Conservation (phyloP, 2,797 vertebrate genomes). For the Notoglanidium macrostoma region DNA sequence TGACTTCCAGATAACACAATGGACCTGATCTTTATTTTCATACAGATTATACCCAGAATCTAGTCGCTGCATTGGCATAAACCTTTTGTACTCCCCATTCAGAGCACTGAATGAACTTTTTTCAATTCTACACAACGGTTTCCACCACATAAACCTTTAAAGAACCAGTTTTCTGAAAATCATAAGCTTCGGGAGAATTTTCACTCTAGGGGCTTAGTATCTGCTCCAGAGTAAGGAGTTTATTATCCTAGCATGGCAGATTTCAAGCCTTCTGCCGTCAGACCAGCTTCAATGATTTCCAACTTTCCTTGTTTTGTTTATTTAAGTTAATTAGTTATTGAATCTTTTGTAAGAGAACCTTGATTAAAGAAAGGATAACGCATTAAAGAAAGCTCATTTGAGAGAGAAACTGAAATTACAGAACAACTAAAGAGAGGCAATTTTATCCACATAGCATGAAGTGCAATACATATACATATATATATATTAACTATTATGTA, state of each 20-base stretch:
- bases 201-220: neutral
- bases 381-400: neutral
- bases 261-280: neutral
- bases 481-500: neutral
- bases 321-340: neutral
- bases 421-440: neutral
- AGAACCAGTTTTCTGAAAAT: neutral
- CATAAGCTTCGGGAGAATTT: neutral
- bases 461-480: too few species aligned
- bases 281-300: neutral
- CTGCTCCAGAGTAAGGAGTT: neutral
- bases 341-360: neutral
- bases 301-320: neutral
- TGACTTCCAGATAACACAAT: neutral
- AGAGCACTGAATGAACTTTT: neutral
- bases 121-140: neutral
- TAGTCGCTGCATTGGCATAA: neutral
- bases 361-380: neutral
- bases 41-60: conserved; percentile 1
- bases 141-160: neutral
- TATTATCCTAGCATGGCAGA: neutral
- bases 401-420: neutral
- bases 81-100: conserved; percentile 1
- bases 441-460: too few species aligned
- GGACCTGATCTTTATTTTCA: conserved; percentile 5